Base-by-base conservation (phyloP, 2,888 invertebrate genomes). In the Drosophila rellima region DNA sequence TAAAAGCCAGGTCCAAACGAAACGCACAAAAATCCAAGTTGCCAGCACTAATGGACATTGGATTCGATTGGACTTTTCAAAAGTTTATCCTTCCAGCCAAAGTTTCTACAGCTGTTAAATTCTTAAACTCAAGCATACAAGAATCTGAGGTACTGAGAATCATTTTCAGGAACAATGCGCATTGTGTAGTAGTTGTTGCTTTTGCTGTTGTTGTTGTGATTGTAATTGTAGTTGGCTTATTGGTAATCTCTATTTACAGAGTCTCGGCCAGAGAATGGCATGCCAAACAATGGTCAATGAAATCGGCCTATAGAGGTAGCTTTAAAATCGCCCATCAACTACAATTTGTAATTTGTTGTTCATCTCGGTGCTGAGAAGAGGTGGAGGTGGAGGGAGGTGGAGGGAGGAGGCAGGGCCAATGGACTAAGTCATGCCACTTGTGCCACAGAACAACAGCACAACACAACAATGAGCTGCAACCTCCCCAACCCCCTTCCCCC, bases 341-440 rank as follows among this genome's bases (percentile, higher is more conserved):
- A 74, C 86, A 82, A 71, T 88, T 80, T 85, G 88, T 82, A 83
- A 86, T 83, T 88, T 75, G 88, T 86, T 88, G 82, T 82, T 82
- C 81, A 45, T 52, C 55, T 48, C 59, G 66, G 3, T 45, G 51
- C n/a, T 17, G 11, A 52, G 1, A 23, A 37, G 8, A 13, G 29
- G 15, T 15, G 20, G 0, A 10, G 15, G 8, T 15, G 20, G 0
- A 26, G 35, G 29, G 35, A 13, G 20, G 31, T 0, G 33, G 18
- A 10, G n/a, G n/a, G n/a, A n/a, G n/a, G n/a, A n/a, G n/a, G 57
- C 20, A 20, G 42, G 40, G 40, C 42, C 45, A 50, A 51, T 42
- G 50, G 44, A 37, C 42, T 44, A 48, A 42, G 48, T 65, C 50
- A 26, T 47, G 59, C 62, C 70, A 55, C 56, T 57, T 61, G 60